A percentile compares a stretch with the other conserved stretches of the same genome.
phyloP scores from a whole-genome alignment of 2,797 vertebrate genomes.

The Sebastes steindachneri region DNA sequence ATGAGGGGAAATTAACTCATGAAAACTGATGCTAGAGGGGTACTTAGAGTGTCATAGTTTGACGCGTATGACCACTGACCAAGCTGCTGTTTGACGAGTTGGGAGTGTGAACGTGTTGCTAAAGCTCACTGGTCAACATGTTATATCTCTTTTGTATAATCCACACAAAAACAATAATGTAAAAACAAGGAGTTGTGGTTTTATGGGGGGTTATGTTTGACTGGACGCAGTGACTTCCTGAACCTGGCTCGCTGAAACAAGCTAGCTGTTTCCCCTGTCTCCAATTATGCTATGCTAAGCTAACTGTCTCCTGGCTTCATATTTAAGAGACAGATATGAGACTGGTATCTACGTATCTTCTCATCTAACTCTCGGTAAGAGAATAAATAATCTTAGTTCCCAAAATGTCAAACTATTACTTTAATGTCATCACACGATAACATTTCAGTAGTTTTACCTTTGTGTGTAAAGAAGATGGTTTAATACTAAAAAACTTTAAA shows the following conservation, averaged over 20 bases:
- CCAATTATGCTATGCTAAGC: neutral
- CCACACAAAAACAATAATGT: neutral
- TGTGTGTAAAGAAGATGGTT: neutral
- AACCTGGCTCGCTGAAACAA: neutral
- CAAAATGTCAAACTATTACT: neutral
- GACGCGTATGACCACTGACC: neutral
- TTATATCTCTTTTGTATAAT: neutral
- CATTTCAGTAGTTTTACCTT: slow-evolving; percentile 16
- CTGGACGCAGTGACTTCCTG: neutral
- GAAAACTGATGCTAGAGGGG: neutral
- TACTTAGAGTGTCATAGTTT: neutral
- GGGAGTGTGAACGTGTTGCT: neutral
- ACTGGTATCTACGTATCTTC: neutral
- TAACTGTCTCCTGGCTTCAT: neutral
- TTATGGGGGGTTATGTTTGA: neutral
- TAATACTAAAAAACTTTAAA: neutral
- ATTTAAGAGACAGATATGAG: neutral
- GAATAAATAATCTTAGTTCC: neutral
- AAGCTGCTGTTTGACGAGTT: neutral
- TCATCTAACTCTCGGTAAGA: neutral
- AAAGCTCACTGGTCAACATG: neutral
- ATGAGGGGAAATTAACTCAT: neutral
- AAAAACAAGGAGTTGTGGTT: neutral
- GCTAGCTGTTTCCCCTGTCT: neutral
- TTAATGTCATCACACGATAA: slow-evolving; percentile 4